These are phyloP conservation scores for Campoplex nolae DNA, from an alignment of 2,888 invertebrate species.

Conservation along the genomic window DNA sequence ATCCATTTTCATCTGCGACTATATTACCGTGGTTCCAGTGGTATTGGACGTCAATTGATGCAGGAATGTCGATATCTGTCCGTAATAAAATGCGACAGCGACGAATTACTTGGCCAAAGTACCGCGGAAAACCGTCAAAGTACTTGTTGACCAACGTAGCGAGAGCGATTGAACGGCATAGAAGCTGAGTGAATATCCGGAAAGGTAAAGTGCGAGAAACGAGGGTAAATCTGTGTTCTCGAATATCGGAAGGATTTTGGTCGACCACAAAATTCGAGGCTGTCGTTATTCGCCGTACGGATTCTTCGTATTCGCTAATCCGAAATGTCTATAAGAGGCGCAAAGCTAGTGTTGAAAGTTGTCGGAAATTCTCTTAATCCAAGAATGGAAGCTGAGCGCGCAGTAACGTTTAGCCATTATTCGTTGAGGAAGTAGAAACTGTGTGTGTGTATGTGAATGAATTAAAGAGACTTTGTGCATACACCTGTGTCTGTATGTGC, in stretches of 20 bases:
- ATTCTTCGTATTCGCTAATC: conserved; percentile 8
- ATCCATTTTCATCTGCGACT: neutral
- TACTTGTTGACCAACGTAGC: neutral
- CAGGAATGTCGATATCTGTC: neutral
- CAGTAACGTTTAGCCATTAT: conserved; percentile 4
- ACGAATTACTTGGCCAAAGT: neutral
- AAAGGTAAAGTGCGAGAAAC: neutral
- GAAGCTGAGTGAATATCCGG: neutral
- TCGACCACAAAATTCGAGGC: conserved; percentile 15
- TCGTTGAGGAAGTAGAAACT: neutral
- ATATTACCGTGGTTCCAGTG: neutral
- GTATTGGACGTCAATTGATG: neutral
- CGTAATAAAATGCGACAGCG: neutral
- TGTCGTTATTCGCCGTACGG: neutral
- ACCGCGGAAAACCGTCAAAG: neutral
- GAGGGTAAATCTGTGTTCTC: neutral
- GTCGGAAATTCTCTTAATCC: conserved; percentile 15
- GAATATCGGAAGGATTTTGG: conserved; percentile 20
- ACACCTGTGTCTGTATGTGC: no score
- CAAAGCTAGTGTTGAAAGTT: neutral
- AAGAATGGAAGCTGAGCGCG: conserved; percentile 2
- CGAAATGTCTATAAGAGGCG: conserved; percentile 12
- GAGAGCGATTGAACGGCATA: neutral
- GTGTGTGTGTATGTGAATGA: neutral
- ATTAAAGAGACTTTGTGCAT: neutral